Evolutionary conservation across 2,797 vertebrate species (phyloP).

Genomic region (Vultur gryphus): DNA sequence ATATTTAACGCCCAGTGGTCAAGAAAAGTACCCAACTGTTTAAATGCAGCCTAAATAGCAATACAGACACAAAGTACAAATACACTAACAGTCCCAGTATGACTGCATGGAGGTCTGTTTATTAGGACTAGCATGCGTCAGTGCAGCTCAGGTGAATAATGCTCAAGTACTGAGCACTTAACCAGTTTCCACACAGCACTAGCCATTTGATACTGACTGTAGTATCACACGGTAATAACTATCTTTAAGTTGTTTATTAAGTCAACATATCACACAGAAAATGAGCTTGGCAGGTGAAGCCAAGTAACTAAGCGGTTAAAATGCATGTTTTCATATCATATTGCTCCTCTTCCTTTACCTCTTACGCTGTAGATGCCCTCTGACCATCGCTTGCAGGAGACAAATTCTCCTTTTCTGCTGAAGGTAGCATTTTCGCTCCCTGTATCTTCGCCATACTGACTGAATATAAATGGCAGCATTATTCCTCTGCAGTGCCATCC

Average conservation of each 20-base stretch:
- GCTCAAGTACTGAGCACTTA: background rate
- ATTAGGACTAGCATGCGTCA: background rate
- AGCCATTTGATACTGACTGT: background rate
- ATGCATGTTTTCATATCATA: fast-evolving
- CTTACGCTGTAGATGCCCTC: slow-evolving; percentile 85
- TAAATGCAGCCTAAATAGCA: background rate
- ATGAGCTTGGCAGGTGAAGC: background rate
- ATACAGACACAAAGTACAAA: background rate
- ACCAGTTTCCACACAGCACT: background rate
- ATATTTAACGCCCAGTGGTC: background rate
- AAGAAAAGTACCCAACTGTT: background rate
- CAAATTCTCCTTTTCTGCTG: slow-evolving; percentile 69
- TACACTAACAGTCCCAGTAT: background rate
- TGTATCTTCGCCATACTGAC: slow-evolving; percentile 82
- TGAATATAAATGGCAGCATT: slow-evolving; percentile 81
- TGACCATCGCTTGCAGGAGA: slow-evolving; percentile 85
- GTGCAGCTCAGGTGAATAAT: background rate
- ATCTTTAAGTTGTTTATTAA: background rate
- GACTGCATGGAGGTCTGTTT: background rate
- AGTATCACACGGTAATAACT: background rate
- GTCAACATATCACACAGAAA: background rate
- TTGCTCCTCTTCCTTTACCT: slow-evolving; percentile 75
- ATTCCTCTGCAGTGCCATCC: slow-evolving; percentile 56
- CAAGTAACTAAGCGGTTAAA: background rate
- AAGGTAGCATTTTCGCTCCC: slow-evolving; percentile 68